phyloP scores from a whole-genome alignment of 2,797 vertebrate species.

The Betta splendens region DNA sequence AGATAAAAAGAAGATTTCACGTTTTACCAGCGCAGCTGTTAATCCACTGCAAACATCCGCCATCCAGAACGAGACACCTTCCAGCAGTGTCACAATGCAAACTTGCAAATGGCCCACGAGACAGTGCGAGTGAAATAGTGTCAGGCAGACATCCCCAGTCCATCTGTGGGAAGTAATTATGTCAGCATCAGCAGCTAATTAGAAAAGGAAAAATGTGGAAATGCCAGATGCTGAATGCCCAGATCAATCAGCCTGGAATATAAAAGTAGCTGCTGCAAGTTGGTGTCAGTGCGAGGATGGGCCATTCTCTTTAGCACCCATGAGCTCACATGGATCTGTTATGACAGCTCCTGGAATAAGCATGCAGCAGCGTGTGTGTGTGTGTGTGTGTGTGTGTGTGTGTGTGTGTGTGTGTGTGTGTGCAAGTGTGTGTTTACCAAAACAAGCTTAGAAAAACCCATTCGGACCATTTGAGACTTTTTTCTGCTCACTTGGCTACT shows the following conservation, averaged over 20 bases:
- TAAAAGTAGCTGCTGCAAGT: slow-evolving; percentile 53
- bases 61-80: slow-evolving; percentile 21
- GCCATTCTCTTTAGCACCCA: slow-evolving; percentile 25
- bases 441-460: slow-evolving; percentile 41
- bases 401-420: no score
- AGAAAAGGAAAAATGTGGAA: slow-evolving; percentile 58
- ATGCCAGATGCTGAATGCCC: slow-evolving; percentile 71
- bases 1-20: background rate
- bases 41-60: slow-evolving; percentile 23
- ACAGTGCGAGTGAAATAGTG: slow-evolving; percentile 48
- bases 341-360: background rate
- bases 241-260: slow-evolving; percentile 62
- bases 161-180: slow-evolving; percentile 71
- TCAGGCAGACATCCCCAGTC: slow-evolving; percentile 52
- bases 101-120: slow-evolving; percentile 23
- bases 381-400: no score
- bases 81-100: slow-evolving; percentile 28
- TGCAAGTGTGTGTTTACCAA: slow-evolving; percentile 13
- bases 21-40: slow-evolving; percentile 12
- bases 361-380: background rate
- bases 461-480: slow-evolving; percentile 61
- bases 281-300: slow-evolving; percentile 18
- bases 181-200: slow-evolving; percentile 64
- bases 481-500: slow-evolving; percentile 33
- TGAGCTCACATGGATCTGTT: slow-evolving; percentile 9